Conservation (phyloP, 2,113 vertebrate genomes). For the Amblyopsis rosae region DNA sequence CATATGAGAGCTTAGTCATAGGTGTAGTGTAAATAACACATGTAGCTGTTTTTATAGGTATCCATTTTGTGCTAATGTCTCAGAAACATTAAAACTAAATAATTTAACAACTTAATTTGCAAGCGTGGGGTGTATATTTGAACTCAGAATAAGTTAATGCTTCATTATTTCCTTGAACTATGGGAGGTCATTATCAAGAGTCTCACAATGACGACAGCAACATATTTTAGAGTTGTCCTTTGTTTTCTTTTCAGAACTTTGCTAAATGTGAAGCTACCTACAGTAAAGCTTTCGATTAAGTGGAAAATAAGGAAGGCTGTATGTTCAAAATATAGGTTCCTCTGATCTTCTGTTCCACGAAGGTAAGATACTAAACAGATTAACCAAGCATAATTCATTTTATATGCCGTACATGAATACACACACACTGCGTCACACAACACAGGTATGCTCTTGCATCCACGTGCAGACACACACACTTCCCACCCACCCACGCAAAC, state of each 20-base stretch:
- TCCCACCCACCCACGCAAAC: background rate
- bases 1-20: slow-evolving; percentile 6
- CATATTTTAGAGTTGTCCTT: background rate
- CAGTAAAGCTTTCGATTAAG: slow-evolving; percentile 2
- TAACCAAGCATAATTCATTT: background rate
- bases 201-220: background rate
- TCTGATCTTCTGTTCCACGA: slow-evolving; percentile 6
- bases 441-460: background rate
- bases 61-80: background rate
- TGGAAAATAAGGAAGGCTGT: background rate
- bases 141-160: background rate
- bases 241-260: too few relatives aligned
- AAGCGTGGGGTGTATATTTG: background rate
- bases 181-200: background rate
- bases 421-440: background rate
- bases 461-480: background rate
- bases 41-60: slow-evolving; percentile 1
- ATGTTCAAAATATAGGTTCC: slow-evolving; percentile 7
- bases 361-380: slow-evolving; percentile 13
- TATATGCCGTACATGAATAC: background rate
- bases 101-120: background rate
- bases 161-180: background rate
- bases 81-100: background rate
- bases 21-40: slow-evolving; percentile 22
- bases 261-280: background rate